Evolutionary conservation across 2,888 invertebrate species (phyloP).

Genomic region (Hyalella azteca): DNA sequence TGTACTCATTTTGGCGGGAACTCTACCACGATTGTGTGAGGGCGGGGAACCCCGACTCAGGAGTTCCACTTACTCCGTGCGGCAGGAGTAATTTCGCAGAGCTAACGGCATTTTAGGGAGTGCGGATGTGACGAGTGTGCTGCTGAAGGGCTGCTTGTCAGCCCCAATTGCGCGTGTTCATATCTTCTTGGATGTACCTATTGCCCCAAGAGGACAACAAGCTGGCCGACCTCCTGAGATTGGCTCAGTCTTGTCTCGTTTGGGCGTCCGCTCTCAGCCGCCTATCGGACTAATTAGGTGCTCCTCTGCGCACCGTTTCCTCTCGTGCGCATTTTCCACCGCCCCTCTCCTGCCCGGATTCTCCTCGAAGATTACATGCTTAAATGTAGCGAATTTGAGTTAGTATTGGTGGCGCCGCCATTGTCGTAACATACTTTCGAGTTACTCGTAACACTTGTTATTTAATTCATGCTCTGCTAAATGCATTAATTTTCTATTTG

Average conservation of each 20-base stretch:
- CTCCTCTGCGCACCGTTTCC: background rate
- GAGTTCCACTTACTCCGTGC: too few species aligned
- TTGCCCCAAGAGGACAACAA: background rate
- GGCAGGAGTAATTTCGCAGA: too few species aligned
- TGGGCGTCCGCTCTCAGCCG: background rate
- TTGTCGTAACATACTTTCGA: too few species aligned
- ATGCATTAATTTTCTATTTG: too few species aligned
- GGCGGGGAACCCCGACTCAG: too few species aligned
- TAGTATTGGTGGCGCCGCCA: too few species aligned
- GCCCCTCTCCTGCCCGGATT: background rate
- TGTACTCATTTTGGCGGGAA: too few species aligned
- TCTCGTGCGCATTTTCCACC: background rate
- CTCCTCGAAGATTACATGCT: too few species aligned
- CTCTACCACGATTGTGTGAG: too few species aligned
- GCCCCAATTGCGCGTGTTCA: background rate
- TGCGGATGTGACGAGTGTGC: background rate
- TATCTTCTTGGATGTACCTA: background rate
- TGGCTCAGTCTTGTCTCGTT: background rate
- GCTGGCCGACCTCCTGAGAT: background rate
- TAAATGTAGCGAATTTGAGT: too few species aligned
- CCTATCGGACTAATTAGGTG: constrained; percentile 10
- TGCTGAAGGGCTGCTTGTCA: background rate
- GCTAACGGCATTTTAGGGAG: background rate
- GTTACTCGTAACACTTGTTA: too few species aligned
- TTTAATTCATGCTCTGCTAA: too few species aligned